Percentiles rank a stretch among this genome's conserved stretches.
Conservation (phyloP, 1,140 invertebrate species). For the Formica exsecta region DNA sequence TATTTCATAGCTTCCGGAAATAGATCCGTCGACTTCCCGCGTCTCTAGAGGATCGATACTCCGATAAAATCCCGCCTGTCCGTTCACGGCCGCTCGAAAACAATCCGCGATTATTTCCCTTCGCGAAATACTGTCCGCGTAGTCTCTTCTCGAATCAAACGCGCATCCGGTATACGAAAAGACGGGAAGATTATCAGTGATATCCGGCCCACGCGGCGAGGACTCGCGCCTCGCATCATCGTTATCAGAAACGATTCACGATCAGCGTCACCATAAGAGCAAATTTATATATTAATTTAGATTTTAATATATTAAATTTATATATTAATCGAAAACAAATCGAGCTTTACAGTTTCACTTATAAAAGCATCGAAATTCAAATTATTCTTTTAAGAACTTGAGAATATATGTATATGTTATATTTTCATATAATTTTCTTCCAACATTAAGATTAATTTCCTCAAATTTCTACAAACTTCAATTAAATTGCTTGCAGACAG, state of each 20-base stretch:
- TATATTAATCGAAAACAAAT: neutral
- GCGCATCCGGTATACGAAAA: conserved; percentile 32
- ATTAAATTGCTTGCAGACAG: too few species aligned
- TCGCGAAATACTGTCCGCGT: conserved; percentile 1
- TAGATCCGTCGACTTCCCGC: conserved; percentile 57
- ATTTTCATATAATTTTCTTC: too few species aligned
- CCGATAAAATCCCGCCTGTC: conserved; percentile 49
- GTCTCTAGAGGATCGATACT: conserved; percentile 37
- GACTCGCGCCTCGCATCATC: conserved; percentile 4
- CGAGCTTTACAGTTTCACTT: neutral
- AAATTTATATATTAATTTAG: neutral
- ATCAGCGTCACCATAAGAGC: neutral
- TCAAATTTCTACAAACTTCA: too few species aligned
- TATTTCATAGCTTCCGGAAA: conserved; percentile 63
- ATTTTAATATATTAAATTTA: too few species aligned
- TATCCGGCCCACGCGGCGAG: neutral
- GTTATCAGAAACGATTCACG: conserved; percentile 15
- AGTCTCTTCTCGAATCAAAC: conserved; percentile 12
- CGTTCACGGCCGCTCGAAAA: conserved; percentile 32
- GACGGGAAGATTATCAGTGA: conserved; percentile 1
- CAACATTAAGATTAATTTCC: too few species aligned
- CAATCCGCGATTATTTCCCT: conserved; percentile 59
- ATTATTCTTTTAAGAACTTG: neutral
- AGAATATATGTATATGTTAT: neutral
- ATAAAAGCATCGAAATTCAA: too few species aligned